These are phyloP conservation scores for Actias luna DNA, from an alignment of 2,888 invertebrate genomes.

Conservation along the genomic window DNA sequence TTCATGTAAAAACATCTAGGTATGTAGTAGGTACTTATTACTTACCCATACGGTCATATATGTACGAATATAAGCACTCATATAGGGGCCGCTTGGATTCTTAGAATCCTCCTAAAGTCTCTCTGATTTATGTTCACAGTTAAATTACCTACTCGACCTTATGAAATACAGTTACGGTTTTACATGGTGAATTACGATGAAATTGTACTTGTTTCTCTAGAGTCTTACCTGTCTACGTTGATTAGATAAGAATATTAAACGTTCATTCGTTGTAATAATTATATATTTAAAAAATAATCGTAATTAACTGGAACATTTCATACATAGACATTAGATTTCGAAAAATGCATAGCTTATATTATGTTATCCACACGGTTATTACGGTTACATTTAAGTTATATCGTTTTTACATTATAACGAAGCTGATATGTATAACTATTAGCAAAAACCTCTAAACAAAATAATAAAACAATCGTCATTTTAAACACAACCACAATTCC, in stretches of 20 bases:
- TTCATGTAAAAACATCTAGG: slow-evolving; percentile 30
- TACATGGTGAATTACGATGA: slow-evolving; percentile 30
- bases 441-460: no score
- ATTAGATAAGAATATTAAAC: background rate
- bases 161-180: slow-evolving; percentile 27
- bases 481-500: no score
- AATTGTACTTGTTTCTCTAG: slow-evolving; percentile 22
- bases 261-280: background rate
- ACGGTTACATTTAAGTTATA: no score
- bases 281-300: background rate
- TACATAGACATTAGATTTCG: background rate
- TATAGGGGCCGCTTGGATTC: slow-evolving; percentile 19
- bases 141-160: slow-evolving; percentile 25
- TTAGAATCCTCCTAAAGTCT: slow-evolving; percentile 33
- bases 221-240: background rate
- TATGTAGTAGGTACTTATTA: background rate
- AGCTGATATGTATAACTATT: no score
- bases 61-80: slow-evolving; percentile 10
- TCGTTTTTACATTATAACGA: no score
- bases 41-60: background rate
- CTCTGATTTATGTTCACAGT: slow-evolving; percentile 40
- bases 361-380: no score
- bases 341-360: background rate
- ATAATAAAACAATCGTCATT: no score
- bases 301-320: background rate